Conservation (phyloP, 2,888 invertebrate species). For the Heliconius ismenius region DNA sequence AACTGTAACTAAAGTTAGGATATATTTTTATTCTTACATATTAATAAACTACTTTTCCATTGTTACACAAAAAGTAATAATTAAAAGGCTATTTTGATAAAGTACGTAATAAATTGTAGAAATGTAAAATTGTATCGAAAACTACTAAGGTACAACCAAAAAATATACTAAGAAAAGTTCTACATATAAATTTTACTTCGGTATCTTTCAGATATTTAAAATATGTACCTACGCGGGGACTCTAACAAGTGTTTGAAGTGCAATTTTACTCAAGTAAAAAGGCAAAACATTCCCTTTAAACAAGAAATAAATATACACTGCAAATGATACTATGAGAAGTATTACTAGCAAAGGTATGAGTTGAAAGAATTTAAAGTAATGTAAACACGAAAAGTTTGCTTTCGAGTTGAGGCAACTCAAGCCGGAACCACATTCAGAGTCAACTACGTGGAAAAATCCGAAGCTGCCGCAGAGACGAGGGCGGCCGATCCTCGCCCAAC, state of each 20-base stretch:
- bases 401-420: conserved; percentile 75
- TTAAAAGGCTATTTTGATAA: no score
- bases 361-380: conserved; percentile 77
- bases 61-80: no score
- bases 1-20: no score
- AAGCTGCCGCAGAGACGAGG: conserved; percentile 62
- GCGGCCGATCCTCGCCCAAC: conserved; percentile 42
- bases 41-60: no score
- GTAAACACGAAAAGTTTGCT: conserved; percentile 79
- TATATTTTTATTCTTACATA: no score
- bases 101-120: no score
- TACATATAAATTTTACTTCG: no score
- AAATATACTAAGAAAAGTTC: no score
- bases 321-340: conserved; percentile 68
- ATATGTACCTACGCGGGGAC: conserved; percentile 21
- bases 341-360: conserved; percentile 70
- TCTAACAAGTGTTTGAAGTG: conserved; percentile 52
- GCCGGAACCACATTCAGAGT: conserved; percentile 77
- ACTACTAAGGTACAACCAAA: no score
- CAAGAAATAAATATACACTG: conserved; percentile 59
- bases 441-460: conserved; percentile 80
- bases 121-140: no score
- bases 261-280: conserved; percentile 51
- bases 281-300: conserved; percentile 52
- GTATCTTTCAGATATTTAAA: no score